Conservation (phyloP, 1,140 invertebrate genomes). For the Drosophila pachea region DNA sequence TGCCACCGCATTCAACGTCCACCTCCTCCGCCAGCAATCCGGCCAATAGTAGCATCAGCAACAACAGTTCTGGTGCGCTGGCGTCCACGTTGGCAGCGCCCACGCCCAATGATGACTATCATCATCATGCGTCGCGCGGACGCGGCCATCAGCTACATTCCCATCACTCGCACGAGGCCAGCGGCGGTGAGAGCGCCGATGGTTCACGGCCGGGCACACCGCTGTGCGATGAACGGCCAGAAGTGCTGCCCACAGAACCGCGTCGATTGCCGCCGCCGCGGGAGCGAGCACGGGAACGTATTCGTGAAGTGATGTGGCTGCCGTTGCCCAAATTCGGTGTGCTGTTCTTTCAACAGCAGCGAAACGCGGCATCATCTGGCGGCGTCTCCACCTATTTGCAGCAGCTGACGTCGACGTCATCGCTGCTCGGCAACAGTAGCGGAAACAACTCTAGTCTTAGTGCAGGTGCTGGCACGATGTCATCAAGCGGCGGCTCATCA, state of each 20-base stretch:
- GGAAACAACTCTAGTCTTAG: constrained; percentile 77
- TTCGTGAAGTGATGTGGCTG: constrained; percentile 86
- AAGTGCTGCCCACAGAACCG: constrained; percentile 86
- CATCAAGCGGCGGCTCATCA: constrained; percentile 22
- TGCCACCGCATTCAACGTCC: constrained; percentile 21
- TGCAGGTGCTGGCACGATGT: constrained; percentile 25
- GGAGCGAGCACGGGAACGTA: constrained; percentile 82
- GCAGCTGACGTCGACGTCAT: constrained; percentile 25
- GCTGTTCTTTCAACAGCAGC: constrained; percentile 82
- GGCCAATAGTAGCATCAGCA: constrained; percentile 20
- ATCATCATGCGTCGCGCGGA: constrained; percentile 72
- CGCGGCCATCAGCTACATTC: constrained; percentile 78
- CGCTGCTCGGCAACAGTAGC: constrained; percentile 32
- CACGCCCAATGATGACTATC: constrained; percentile 61
- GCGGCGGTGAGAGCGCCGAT: constrained; percentile 78
- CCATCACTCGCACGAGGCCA: constrained; percentile 78
- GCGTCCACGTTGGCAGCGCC: constrained; percentile 25
- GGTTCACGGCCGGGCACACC: constrained; percentile 89
- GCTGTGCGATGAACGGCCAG: constrained; percentile 89
- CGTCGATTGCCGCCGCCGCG: constrained; percentile 83
- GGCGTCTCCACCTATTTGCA: constrained; percentile 46
- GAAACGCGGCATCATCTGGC: constrained; percentile 47
- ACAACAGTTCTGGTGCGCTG: constrained; percentile 16
- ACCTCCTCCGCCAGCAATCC: neutral
- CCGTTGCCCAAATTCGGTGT: constrained; percentile 92